Evolutionary conservation across 2,113 vertebrate species (phyloP), one percentile per base, ranked within the genome.

Genomic region (Oreamnos americanus): DNA sequence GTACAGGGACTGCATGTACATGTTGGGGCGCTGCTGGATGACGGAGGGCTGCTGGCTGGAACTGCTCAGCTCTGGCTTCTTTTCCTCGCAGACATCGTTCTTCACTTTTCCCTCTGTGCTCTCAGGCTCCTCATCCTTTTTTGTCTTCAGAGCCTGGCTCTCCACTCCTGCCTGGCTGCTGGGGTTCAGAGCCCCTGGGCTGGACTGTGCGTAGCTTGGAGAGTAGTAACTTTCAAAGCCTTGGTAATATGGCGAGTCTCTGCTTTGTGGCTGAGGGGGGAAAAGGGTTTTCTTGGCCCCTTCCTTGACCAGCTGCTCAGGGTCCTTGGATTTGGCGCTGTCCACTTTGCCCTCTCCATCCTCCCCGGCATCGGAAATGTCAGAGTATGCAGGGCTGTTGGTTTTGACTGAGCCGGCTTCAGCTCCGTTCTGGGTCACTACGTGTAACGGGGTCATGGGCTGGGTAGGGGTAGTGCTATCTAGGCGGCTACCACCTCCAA

Each of bases 1-100:
- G 98, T 99, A 99, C 9, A 99, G 99, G 26, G 99, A 99, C 96
- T 99, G 99, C 99, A 99, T 99, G 98, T 99, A 99, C 99, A 99
- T 99, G 98, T 99, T 99, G 91, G 99, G 99, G n/a, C 99, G 99
- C 96, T 99, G 99, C 98, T 99, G 99, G 97, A 99, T 99, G 97
- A 99, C 99, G 0, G 99, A 99, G 15, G 99, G 99, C 96, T 99
- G 99, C 98, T 99, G 99, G 92, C 99, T 99, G 74, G 99, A 98
- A 89, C 97, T 60, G 30, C 98, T 55, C 0, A 98, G 98, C 86
- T 99, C 99, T 0, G 99, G 74, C 98, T 99, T 99, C 96, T 99
- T 99, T 30, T 99, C 99, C 87, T 99, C 99, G 1, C 99, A 99
- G 94, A 98, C 96, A 36, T 99, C 99, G 0, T 98, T 98, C 98